Evolutionary conservation across 1,140 invertebrate species (phyloP).

Genomic region (Saccostrea echinata): DNA sequence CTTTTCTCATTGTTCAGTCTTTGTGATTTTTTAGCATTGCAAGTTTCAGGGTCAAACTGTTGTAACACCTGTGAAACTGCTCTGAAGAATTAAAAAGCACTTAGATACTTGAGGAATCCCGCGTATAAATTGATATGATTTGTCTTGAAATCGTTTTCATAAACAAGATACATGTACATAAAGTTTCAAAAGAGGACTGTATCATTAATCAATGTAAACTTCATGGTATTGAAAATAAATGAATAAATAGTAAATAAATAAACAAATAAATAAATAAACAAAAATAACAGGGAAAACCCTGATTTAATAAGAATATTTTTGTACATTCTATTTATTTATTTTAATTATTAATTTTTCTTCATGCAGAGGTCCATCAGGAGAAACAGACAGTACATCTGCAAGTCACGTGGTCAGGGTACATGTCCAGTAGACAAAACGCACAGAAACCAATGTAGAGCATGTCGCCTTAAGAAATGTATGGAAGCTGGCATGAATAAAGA

Average conservation of each 20-base stretch:
- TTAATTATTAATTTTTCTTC: conserved; percentile 43
- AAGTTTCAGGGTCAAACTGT: neutral
- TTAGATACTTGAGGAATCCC: too few relatives aligned
- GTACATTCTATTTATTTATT: neutral
- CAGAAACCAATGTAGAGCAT: conserved; percentile 96
- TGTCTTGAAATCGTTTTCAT: too few relatives aligned
- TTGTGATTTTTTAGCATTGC: conserved; percentile 1
- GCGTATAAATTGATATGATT: too few relatives aligned
- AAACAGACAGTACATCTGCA: conserved; percentile 96
- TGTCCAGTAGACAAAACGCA: conserved; percentile 97
- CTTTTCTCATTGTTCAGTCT: neutral
- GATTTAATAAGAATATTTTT: neutral
- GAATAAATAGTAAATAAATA: too few relatives aligned
- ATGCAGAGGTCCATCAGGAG: conserved; percentile 94
- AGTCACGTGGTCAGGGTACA: conserved; percentile 89
- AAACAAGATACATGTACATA: too few relatives aligned
- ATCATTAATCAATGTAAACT: too few relatives aligned
- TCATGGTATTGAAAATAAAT: too few relatives aligned
- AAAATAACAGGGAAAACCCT: too few relatives aligned
- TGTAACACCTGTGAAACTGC: neutral
- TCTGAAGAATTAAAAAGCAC: too few relatives aligned
- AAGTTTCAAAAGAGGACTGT: too few relatives aligned
- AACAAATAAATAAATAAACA: too few relatives aligned
- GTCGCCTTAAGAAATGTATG: conserved; percentile 97
- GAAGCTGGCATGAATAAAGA: conserved; percentile 99